Base-by-base conservation (phyloP, 2,888 invertebrate species). In the Hemistola chrysoprasaria region DNA sequence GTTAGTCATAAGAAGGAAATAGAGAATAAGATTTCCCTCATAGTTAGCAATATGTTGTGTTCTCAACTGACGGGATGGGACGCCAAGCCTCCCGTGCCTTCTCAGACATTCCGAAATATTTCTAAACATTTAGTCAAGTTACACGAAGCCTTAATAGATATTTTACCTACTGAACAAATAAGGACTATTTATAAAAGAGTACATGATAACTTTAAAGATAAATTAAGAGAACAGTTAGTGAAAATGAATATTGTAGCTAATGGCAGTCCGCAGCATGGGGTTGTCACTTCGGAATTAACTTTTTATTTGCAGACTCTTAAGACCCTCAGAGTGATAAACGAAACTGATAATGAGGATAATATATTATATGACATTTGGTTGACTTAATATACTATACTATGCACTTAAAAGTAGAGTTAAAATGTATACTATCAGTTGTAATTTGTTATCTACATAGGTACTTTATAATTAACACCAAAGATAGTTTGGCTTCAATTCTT, bases 231-330 rank as follows among this genome's bases (percentile, higher is more conserved):
- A 63, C 95, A 97, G 71, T 87, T 98, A 56, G 72, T 92, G 1
- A 94, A 93, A 76, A 93, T 97, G 91, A 96, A 97, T 70, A 96
- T 98, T 56, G 93, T 94, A 40, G 98, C 97, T 59, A 97, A 98
- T 85, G 98, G 98, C n/a, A 97, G 98, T 30, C 98, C 98, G 1
- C 97, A 98, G 71, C 98, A 98, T 75, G 98, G 97, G 25, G 93
- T 96, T 36, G 97, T 97, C n/a, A 97, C 95, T 22, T 95, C 96
- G 5, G 97, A 97, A 86, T 83, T 97, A 65, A 95, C 95, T 47
- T 97, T 97, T 84, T 97, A 97, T 77, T 90, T 96, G 65, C 95
- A 97, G 83, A 96, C 96, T 40, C 90, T 97, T 62, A 93, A 94
- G 69, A 94, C 93, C 57, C 86, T 97, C 21, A 93, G 94, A 73